Base-by-base conservation (phyloP, 2,888 invertebrate genomes). In the Orchesellides sinensis region DNA sequence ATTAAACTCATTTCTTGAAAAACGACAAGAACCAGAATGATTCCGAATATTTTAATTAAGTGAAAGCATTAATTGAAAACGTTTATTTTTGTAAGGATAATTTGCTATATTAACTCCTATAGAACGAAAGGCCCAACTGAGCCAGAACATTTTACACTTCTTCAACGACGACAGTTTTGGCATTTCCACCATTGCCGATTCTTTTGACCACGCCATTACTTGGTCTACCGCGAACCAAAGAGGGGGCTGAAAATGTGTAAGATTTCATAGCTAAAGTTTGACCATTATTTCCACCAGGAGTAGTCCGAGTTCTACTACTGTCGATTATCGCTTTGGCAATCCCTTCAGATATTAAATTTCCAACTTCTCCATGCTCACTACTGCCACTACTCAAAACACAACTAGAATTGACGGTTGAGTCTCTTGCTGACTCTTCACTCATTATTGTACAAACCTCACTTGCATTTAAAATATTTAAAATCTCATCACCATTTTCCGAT, bases 391-490 rank as follows among this genome's bases (percentile, higher is more conserved):
- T 85, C 80, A 85, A 75, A 68, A 79, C 84, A 84, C 86, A 85
- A 84, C 85, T 86, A 84, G 86, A 86, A 83, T 85, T 86, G 83
- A 86, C 85, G 79, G 80, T 85, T 56, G 84, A 77, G 75, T 83
- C 83, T 63, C 83, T 83, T 32, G 74, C 23, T n/a, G 83, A 65
- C 77, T 86, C 84, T 49, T 84, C 86, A 63, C 74, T 74, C 74
- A 80, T 84, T 82, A 79, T 85, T 68, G 84, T 83, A 84, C 86
- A 83, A 68, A 85, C 85, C 78, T 86, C 86, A 84, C 77, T 79
- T 69, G 85, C 70, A 79, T 83, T 77, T 75, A 83, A 80, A 83
- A 84, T 78, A 83, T 84, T 84, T 75, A 83, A 80, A 85, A 84
- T 82, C 84, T 85, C 84, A 73, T 84, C 85, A 68, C 86, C 86